Percentiles rank a stretch among this genome's conserved stretches.
phyloP scores from a whole-genome alignment of 1,140 invertebrate genomes.

The Octopus bimaculoides region DNA sequence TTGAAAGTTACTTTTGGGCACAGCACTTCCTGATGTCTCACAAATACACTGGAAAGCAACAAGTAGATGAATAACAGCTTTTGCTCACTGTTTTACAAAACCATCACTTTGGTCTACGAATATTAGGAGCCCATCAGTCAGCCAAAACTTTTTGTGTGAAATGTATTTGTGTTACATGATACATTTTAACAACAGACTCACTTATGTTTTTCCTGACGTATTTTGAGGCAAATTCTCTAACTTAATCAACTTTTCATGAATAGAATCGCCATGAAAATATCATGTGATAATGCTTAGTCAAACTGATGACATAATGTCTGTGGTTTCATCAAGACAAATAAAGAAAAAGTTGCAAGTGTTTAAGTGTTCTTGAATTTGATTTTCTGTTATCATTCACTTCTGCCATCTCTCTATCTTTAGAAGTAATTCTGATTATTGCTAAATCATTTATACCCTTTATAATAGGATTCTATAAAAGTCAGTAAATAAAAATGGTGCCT shows the following conservation, averaged over 20 bases:
- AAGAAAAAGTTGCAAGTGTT: no score
- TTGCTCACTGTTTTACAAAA: neutral
- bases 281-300: neutral
- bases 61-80: neutral
- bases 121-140: neutral
- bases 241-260: neutral
- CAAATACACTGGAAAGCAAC: neutral
- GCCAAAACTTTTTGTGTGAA: neutral
- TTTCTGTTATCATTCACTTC: no score
- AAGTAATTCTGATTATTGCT: no score
- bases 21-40: neutral
- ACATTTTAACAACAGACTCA: neutral
- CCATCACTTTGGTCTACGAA: neutral
- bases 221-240: neutral
- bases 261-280: neutral
- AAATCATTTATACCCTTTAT: no score
- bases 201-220: neutral
- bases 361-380: no score
- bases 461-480: no score
- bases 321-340: neutral
- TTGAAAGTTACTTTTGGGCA: neutral
- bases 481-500: no score
- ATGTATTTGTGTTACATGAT: neutral
- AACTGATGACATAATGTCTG: neutral
- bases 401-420: no score